A percentile compares a stretch with the other conserved stretches of the same genome.
Evolutionary conservation across 2,888 invertebrate species (phyloP).

Genomic region (Oscheius myriophilus): DNA sequence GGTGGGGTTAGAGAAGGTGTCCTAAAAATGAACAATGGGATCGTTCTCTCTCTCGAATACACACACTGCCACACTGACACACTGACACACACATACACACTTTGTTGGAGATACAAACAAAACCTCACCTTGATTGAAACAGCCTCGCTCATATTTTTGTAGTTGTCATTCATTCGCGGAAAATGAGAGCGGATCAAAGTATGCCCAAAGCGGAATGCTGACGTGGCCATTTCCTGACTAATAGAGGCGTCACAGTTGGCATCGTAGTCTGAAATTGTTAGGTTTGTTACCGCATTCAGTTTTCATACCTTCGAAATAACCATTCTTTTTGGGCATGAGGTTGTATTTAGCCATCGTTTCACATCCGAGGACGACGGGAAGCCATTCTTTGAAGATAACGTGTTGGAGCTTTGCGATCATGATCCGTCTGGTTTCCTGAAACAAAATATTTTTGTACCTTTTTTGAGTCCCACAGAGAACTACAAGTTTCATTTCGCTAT

Average conservation of each 20-base stretch:
- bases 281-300: not conserved
- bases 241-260: constrained; percentile 80
- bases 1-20: constrained; percentile 64
- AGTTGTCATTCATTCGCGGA: constrained; percentile 74
- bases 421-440: constrained; percentile 72
- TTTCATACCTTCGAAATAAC: constrained; percentile 61
- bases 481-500: not conserved
- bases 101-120: not conserved
- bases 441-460: constrained; percentile 5
- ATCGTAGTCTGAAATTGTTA: constrained; percentile 75
- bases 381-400: constrained; percentile 72
- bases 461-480: no score
- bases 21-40: constrained; percentile 13
- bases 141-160: constrained; percentile 44
- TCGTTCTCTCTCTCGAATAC: not conserved
- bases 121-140: constrained; percentile 37
- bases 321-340: constrained; percentile 80
- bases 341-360: constrained; percentile 89
- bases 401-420: constrained; percentile 76
- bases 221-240: constrained; percentile 83
- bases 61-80: constrained; percentile 23
- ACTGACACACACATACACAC: constrained; percentile 11
- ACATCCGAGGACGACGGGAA: constrained; percentile 82
- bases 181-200: constrained; percentile 85
- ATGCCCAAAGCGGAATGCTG: constrained; percentile 78